Evolutionary conservation across 1,140 invertebrate species (phyloP), one percentile per base, ranked within the genome.

Genomic region (Camponotus vicinus): DNA sequence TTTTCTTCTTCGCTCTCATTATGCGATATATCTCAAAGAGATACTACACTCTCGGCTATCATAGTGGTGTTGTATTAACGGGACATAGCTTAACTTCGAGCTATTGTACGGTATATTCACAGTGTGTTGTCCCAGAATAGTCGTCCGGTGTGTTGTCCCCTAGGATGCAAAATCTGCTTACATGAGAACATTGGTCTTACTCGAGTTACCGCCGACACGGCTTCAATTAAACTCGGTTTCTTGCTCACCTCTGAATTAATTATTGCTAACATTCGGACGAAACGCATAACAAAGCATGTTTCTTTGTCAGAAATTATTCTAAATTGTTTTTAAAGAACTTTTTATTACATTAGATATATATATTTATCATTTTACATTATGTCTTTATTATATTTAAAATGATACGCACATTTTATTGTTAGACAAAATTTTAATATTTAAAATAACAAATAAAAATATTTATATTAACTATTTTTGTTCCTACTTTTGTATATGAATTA

Each of bases 141-240:
- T 75, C 55, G 45, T 71, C 5, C 18, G 55, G 15, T 83, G 15
- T 83, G 40, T 49, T 75, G 69, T 83, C 79, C 40, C n/a, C 2
- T 7, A 18, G 55, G 69, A 75, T 73, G 57, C 79, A 75, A 83
- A 83, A 83, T 83, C 79, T 82, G 69, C 67, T 83, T 83, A 61
- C 69, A 61, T 34, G 52, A 73, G 79, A 83, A 61, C 27, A 83
- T 55, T 75, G 55, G 79, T 75, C 55, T 83, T 61, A 37, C 40
- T 42, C 67, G 66, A 45, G 40, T 73, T 73, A 59, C 67, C 37
- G 42, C 27, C 42, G 27, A 83, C 69, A 83, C n/a, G 42, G 40
- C 55, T 83, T 83, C 69, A 73, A 83, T 83, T 83, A 83, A 83
- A 83, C 55, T 83, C 79, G 49, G 79, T 82, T 82, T 82, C 69